Conservation (phyloP, 2,888 invertebrate genomes). For the Nephrotoma guestfalica region DNA sequence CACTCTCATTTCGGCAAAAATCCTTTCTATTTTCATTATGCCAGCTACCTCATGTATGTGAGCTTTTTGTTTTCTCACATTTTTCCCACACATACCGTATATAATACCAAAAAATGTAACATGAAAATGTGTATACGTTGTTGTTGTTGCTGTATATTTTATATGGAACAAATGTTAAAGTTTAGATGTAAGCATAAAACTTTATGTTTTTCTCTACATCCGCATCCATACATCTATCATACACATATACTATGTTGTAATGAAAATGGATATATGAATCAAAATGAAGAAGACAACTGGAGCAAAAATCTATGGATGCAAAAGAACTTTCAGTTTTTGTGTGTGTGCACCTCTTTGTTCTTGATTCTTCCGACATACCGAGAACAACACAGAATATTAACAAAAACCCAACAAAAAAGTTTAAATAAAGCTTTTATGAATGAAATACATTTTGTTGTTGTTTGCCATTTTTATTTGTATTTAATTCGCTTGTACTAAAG, state of each 20-base stretch:
- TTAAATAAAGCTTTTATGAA: neutral
- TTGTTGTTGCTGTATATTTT: neutral
- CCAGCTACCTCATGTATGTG: neutral
- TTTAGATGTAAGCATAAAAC: neutral
- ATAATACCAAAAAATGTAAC: neutral
- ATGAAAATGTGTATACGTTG: neutral
- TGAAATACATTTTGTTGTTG: neutral
- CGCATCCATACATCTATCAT: neutral
- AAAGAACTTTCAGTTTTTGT: neutral
- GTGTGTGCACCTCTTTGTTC: neutral
- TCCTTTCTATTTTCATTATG: neutral
- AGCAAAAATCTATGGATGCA: neutral
- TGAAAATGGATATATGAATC: neutral
- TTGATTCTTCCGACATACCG: neutral
- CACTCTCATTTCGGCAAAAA: neutral
- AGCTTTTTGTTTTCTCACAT: neutral
- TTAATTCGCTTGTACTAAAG: neutral
- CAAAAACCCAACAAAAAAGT: neutral
- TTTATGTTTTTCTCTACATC: neutral
- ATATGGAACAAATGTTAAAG: neutral
- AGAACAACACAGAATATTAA: neutral
- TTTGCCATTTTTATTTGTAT: neutral
- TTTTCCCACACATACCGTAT: neutral
- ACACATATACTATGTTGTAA: neutral
- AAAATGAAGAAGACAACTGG: neutral